phyloP scores from a whole-genome alignment of 2,797 vertebrate genomes.

The Micromesistius poutassou region DNA sequence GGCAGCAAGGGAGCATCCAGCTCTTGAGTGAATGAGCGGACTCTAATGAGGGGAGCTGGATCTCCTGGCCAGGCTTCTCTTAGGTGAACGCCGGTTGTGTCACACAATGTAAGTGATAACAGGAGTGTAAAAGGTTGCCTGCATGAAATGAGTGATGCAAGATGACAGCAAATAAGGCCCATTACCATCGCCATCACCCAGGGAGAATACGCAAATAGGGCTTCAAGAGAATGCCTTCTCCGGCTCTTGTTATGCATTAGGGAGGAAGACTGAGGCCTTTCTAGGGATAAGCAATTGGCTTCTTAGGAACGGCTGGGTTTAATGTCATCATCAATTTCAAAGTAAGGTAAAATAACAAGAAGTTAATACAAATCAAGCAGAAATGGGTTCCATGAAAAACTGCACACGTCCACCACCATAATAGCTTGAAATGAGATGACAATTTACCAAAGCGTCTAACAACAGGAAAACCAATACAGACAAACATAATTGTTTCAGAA shows the following conservation, averaged over 20 bases:
- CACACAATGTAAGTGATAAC: conserved; percentile 52
- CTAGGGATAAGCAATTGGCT: not conserved
- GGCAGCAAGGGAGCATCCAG: not conserved
- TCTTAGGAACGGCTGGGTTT: not conserved
- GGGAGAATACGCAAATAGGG: conserved; percentile 26
- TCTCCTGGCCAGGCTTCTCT: not conserved
- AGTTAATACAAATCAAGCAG: not conserved
- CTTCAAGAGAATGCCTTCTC: not conserved
- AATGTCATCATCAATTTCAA: not conserved
- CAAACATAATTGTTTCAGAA: not conserved
- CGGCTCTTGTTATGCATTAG: conserved; percentile 23
- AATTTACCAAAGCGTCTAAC: not conserved
- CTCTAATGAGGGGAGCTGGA: conserved; percentile 45
- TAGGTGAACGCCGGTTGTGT: conserved; percentile 36
- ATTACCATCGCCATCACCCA: conserved; percentile 20
- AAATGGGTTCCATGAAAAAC: not conserved
- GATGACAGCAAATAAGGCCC: conserved; percentile 34
- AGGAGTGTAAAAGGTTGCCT: conserved; percentile 33
- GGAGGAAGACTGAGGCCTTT: not conserved
- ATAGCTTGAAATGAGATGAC: not conserved
- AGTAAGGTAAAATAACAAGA: not conserved
- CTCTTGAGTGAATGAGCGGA: conserved; percentile 16
- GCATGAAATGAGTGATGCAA: conserved; percentile 47
- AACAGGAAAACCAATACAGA: not conserved
- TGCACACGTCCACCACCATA: not conserved